Evolutionary conservation across 2,797 vertebrate genomes (phyloP).

Genomic region (Manis javanica): DNA sequence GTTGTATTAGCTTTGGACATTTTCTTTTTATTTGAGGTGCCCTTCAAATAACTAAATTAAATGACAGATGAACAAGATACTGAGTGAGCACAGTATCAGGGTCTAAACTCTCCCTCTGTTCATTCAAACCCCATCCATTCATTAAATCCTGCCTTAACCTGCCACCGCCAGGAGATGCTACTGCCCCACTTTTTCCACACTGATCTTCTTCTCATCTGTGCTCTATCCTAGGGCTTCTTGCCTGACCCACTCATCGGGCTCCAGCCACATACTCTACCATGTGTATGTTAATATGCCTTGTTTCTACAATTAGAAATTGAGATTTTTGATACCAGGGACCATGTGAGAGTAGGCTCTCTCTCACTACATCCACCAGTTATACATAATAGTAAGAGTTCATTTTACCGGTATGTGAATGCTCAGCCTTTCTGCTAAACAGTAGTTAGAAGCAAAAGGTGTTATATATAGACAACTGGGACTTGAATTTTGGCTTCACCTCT

Average conservation of each 20-base stretch:
- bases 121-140: neutral
- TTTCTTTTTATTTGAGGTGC: neutral
- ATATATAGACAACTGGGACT: neutral
- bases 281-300: neutral
- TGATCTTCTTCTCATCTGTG: neutral
- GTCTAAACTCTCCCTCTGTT: neutral
- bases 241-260: neutral
- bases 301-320: constrained; percentile 12
- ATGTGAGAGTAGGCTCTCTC: neutral
- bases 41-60: neutral
- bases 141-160: constrained; percentile 2
- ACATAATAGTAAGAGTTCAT: neutral
- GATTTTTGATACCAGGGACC: neutral
- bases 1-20: neutral
- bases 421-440: neutral
- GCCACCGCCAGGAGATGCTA: neutral
- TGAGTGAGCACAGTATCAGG: neutral
- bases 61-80: neutral
- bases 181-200: neutral
- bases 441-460: neutral
- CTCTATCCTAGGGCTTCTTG: neutral
- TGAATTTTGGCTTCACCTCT: constrained; percentile 34
- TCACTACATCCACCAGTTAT: neutral
- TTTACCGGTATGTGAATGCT: neutral
- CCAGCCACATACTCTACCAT: neutral